phyloP scores from a whole-genome alignment of 2,888 invertebrate genomes.

The Germaria angustata region DNA sequence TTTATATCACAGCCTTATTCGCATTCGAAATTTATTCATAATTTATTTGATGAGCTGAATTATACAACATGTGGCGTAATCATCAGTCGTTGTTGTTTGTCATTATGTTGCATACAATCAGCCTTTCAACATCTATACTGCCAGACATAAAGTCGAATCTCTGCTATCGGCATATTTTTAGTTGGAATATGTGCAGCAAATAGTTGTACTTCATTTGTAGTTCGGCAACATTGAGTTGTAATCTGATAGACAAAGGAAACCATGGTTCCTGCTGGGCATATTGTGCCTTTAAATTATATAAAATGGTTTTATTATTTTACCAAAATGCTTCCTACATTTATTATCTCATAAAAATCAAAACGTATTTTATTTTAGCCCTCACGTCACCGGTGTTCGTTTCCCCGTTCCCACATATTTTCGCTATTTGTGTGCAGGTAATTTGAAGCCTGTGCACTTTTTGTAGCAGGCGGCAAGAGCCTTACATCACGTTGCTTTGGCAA shows the following conservation, averaged over 20 bases:
- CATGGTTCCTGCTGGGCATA: background rate
- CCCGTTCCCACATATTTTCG: background rate
- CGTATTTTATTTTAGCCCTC: constrained; percentile 13
- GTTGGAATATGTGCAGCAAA: too few species aligned
- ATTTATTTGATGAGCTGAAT: constrained; percentile 47
- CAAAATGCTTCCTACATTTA: constrained; percentile 40
- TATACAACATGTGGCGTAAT: background rate
- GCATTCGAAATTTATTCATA: constrained; percentile 49
- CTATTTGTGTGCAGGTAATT: background rate
- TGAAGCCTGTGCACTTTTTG: constrained; percentile 17
- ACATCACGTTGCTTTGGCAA: constrained; percentile 51
- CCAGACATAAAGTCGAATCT: too few species aligned
- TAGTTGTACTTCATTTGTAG: background rate
- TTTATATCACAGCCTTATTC: background rate
- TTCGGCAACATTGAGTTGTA: constrained; percentile 4
- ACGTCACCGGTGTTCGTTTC: background rate
- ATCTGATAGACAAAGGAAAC: background rate
- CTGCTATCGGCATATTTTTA: too few species aligned
- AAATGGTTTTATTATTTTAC: constrained; percentile 9
- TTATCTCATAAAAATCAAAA: constrained; percentile 49
- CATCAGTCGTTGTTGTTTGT: background rate
- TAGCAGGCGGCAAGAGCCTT: constrained; percentile 6
- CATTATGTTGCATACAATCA: background rate
- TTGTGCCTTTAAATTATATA: constrained; percentile 2
- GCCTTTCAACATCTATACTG: too few species aligned